A percentile compares a stretch with the other conserved stretches of the same genome.
phyloP scores from a whole-genome alignment of 2,113 vertebrate species.

The Ancistrus triradiatus region DNA sequence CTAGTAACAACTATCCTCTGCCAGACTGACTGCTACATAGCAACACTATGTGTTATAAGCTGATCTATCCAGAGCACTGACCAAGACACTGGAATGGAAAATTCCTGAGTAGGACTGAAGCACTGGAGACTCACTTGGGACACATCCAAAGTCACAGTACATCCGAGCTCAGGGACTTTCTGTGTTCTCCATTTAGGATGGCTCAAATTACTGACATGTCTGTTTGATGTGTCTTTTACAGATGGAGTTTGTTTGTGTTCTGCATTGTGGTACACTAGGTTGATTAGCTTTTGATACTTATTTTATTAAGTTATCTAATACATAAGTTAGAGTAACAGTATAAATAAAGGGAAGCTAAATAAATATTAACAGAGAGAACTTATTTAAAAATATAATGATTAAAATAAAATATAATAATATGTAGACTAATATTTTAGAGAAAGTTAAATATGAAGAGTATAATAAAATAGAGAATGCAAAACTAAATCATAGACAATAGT shows the following conservation, averaged over 20 bases:
- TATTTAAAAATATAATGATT: no score
- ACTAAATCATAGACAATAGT: no score
- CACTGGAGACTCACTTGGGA: slow-evolving; percentile 28
- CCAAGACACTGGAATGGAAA: slow-evolving; percentile 31
- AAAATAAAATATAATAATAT: no score
- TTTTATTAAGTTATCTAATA: no score
- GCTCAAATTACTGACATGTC: slow-evolving; percentile 48
- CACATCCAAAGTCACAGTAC: slow-evolving; percentile 16
- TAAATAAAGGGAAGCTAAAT: no score
- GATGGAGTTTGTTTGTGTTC: slow-evolving; percentile 6
- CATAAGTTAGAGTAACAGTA: no score
- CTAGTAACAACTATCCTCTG: no score
- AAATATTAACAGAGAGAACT: no score
- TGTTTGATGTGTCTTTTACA: slow-evolving; percentile 51
- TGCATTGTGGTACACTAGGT: slow-evolving; percentile 1
- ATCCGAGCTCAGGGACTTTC: slow-evolving; percentile 19
- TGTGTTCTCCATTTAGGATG: slow-evolving; percentile 29
- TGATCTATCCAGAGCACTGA: slow-evolving; percentile 11
- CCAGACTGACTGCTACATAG: slow-evolving; percentile 1
- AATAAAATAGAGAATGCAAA: no score
- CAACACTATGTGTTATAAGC: background rate
- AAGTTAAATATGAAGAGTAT: no score
- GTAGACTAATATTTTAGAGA: no score
- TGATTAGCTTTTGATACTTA: no score
- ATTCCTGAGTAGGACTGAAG: slow-evolving; percentile 12